Base-by-base conservation (phyloP, 2,113 vertebrate genomes). In the Sclerurus mexicanus region DNA sequence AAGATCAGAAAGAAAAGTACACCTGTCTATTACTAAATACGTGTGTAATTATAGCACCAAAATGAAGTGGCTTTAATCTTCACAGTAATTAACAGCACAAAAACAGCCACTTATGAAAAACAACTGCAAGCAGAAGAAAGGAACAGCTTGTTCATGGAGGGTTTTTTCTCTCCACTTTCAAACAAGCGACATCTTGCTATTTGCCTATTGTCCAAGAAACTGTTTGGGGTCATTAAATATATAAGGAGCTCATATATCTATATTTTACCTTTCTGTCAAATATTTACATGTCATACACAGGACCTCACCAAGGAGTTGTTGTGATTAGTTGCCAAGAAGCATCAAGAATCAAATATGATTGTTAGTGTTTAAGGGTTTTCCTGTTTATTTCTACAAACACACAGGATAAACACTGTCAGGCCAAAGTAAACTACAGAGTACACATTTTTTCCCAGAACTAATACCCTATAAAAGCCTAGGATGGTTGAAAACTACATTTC, bases 351-450 rank as follows among this genome's bases (percentile, higher is more conserved):
- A 98, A 98, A 98, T 93, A 93, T 83, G 98, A 97, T 95, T 98
- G 98, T 98, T 98, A 98, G 92, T 97, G 95, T 98, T 99, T 93
- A 94, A 98, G 95, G 95, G 91, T 96, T 98, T 98, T 98, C 98
- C 96, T 98, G 97, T 98, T 98, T 98, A 98, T 98, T 98, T 98
- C 98, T 98, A 91, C 91, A 98, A 98, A 98, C 96, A 96, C 20
- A 67, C 63, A 96, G 96, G 88, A 97, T 98, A 98, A 98, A 98
- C 97, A 98, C 93, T 98, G 98, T 98, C 98, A 98, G 82, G 77
- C 96, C 96, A 98, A 98, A 98, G 98, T 98, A 98, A 99, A 98
- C 96, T 95, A 77, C 18, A 35, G 64, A 95, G 76, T 94, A 94
- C 92, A 95, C 93, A 91, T 97, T 97, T 94, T 96, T 97, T 98